These are phyloP conservation scores for Sphyrna mokarran DNA, from an alignment of 2,113 vertebrate genomes.

Conservation along the genomic window DNA sequence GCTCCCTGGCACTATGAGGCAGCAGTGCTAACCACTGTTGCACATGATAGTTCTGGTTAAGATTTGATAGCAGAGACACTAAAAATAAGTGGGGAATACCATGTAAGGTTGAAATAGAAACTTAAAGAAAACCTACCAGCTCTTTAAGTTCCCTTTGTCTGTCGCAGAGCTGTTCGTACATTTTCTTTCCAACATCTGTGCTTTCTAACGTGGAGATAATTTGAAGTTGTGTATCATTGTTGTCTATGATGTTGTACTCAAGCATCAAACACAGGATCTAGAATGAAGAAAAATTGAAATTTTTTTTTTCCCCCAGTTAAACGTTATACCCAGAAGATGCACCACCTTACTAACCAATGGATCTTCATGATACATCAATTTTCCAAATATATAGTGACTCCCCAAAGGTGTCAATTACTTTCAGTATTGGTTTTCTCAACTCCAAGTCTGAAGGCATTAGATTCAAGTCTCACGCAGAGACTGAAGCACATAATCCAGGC, in stretches of 20 bases:
- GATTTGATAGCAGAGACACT: not conserved
- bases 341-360: not conserved
- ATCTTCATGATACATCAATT: not conserved
- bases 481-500: not conserved
- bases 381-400: not conserved
- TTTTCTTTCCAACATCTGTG: conserved; percentile 85
- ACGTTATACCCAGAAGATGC: not conserved
- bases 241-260: conserved; percentile 98
- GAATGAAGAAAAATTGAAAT: not conserved
- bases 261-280: conserved; percentile 97
- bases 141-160: conserved; percentile 93
- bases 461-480: not conserved
- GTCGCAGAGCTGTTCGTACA: conserved; percentile 98
- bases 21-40: too few relatives aligned
- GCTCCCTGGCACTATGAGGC: too few relatives aligned
- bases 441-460: not conserved
- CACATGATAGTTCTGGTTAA: not conserved
- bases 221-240: conserved; percentile 97
- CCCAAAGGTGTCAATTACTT: not conserved
- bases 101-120: not conserved
- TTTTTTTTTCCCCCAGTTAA: not conserved
- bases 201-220: conserved; percentile 98
- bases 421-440: not conserved
- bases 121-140: conserved; percentile 68
- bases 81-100: not conserved